A percentile compares a stretch with the other conserved stretches of the same genome.
phyloP scores from a whole-genome alignment of 1,140 invertebrate species.

The Melipona quadrifasciata region DNA sequence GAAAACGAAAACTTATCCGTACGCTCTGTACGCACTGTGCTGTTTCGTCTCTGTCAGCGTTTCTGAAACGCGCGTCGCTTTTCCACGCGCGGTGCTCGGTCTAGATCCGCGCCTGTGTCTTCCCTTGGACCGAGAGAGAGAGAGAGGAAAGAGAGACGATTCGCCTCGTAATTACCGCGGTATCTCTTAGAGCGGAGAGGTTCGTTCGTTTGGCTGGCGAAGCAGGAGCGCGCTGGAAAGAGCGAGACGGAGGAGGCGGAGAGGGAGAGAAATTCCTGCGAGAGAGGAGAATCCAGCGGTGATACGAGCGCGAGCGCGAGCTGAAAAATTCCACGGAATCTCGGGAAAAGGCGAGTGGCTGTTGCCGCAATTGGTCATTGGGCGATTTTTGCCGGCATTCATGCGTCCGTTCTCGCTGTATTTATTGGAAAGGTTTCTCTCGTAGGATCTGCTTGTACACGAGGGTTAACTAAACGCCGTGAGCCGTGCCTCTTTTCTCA shows the following conservation, averaged over 20 bases:
- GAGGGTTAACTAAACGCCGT: conserved; percentile 57
- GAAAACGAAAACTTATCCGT: conserved; percentile 29
- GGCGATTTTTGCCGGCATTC: conserved; percentile 78
- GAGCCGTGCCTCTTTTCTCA: conserved; percentile 62
- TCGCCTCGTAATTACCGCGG: conserved; percentile 43
- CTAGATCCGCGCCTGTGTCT: conserved; percentile 6
- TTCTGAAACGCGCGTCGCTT: background rate
- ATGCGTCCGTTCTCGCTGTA: conserved; percentile 77
- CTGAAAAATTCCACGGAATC: conserved; percentile 72
- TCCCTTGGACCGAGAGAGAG: background rate
- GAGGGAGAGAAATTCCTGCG: conserved; percentile 56
- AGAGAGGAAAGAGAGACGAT: background rate
- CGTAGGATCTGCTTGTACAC: conserved; percentile 64
- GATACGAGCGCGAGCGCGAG: conserved; percentile 39
- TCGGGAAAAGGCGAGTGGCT: conserved; percentile 72
- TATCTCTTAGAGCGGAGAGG: conserved; percentile 26
- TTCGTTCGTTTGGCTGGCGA: conserved; percentile 17
- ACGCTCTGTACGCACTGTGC: background rate
- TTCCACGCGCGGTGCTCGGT: background rate
- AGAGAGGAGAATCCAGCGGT: conserved; percentile 56
- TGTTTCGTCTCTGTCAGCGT: background rate
- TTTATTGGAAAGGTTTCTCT: conserved; percentile 76
- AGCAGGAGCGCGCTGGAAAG: conserved; percentile 2
- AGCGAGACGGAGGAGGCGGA: background rate
- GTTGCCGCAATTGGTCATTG: conserved; percentile 77